phyloP scores from a whole-genome alignment of 2,888 invertebrate species.

The Nemotelus pantherinus region DNA sequence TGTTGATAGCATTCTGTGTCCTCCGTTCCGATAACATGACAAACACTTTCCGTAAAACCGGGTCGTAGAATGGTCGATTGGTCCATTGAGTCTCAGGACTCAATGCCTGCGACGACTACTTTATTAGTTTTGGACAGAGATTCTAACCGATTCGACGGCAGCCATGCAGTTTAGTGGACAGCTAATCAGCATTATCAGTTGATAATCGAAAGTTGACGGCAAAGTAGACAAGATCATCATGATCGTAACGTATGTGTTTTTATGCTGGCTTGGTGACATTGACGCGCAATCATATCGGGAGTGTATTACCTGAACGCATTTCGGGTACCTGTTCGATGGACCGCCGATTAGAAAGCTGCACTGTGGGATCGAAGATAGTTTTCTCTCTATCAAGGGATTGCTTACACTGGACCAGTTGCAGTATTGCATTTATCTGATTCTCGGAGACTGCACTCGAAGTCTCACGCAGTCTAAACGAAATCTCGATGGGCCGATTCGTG shows the following conservation, averaged over 20 bases:
- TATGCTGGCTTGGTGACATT: slow-evolving; percentile 7
- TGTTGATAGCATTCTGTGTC: not conserved
- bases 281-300: not conserved
- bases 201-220: slow-evolving; percentile 14
- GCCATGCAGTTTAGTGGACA: not conserved
- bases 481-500: no score
- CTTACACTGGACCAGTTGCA: no score
- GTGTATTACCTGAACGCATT: slow-evolving; percentile 2
- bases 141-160: not conserved
- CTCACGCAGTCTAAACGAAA: no score
- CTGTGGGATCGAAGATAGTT: no score
- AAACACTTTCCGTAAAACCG: slow-evolving; percentile 15
- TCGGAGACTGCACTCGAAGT: no score
- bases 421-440: no score
- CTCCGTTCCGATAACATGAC: slow-evolving; percentile 16
- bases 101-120: not conserved
- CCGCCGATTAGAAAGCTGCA: not conserved
- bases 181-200: slow-evolving; percentile 9
- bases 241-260: slow-evolving; percentile 18
- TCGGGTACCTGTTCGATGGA: not conserved
- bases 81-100: not conserved
- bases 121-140: not conserved
- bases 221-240: slow-evolving; percentile 25
- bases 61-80: not conserved
- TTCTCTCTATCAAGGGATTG: no score